Conservation (phyloP, 2,797 vertebrate species). For the Melanotaenia pygmaea region DNA sequence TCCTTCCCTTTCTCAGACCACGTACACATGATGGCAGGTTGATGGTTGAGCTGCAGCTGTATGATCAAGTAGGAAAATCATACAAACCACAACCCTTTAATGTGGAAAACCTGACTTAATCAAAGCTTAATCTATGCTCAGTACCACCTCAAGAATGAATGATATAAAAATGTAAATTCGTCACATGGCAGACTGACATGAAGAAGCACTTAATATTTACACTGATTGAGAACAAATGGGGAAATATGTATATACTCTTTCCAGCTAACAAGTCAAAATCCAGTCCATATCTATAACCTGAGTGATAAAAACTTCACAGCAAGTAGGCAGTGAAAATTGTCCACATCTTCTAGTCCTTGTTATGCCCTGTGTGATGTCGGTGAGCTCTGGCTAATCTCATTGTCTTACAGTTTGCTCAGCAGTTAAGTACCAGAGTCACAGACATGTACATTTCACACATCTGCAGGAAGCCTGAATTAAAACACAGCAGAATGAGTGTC, state of each 20-base stretch:
- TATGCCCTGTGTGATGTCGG: not conserved
- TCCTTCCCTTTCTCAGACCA: slow-evolving; percentile 31
- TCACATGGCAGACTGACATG: slow-evolving; percentile 2
- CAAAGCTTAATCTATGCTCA: not conserved
- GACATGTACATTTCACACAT: not conserved
- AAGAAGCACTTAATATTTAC: not conserved
- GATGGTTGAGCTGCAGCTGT: slow-evolving; percentile 9
- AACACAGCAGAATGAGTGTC: not conserved
- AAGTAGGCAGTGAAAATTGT: not conserved
- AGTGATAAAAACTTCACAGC: not conserved
- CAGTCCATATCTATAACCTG: not conserved
- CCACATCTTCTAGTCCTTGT: not conserved
- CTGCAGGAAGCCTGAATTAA: not conserved
- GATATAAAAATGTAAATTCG: slow-evolving; percentile 13
- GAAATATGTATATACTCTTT: not conserved
- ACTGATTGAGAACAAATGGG: not conserved
- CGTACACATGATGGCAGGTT: slow-evolving; percentile 37
- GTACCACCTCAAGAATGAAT: slow-evolving; percentile 8
- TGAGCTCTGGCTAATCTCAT: not conserved
- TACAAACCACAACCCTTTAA: not conserved
- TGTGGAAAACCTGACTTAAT: slow-evolving; percentile 11
- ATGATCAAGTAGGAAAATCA: slow-evolving; percentile 12
- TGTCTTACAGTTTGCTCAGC: not conserved
- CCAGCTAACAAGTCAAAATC: not conserved
- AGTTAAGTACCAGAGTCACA: not conserved